A percentile compares a stretch with the other conserved stretches of the same genome.
These are phyloP conservation scores for Vireo altiloquus DNA, from an alignment of 2,113 vertebrate species.

Conservation along the genomic window DNA sequence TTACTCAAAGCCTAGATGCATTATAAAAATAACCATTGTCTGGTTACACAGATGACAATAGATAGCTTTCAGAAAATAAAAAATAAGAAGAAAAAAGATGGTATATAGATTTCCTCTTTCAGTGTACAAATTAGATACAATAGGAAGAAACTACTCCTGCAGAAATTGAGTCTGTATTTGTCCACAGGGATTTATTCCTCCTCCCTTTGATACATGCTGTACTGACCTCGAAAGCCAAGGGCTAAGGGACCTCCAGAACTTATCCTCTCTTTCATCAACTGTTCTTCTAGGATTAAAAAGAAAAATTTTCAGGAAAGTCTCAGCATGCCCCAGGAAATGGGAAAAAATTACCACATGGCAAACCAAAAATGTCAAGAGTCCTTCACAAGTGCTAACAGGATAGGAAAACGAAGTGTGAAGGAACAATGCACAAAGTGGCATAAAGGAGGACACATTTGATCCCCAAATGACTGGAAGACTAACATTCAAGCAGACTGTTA, in stretches of 20 bases:
- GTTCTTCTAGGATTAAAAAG: not conserved
- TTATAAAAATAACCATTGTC: not conserved
- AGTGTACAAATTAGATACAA: not conserved
- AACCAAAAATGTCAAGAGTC: slow-evolving; percentile 9
- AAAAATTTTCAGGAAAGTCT: not conserved
- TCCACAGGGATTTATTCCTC: not conserved
- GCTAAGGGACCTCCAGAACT: not conserved
- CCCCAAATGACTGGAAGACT: slow-evolving; percentile 17
- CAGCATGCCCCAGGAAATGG: not conserved
- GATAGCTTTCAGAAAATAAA: not conserved
- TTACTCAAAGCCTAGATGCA: not conserved
- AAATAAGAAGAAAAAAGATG: not conserved
- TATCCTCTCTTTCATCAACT: not conserved
- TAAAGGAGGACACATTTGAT: slow-evolving; percentile 17
- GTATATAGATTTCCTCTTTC: not conserved
- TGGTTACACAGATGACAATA: not conserved
- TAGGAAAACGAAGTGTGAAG: slow-evolving; percentile 17
- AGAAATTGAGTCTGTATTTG: not conserved
- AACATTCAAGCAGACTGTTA: not conserved
- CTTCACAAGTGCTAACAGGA: not conserved
- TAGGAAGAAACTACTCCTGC: not conserved
- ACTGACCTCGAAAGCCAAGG: not conserved
- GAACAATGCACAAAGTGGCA: not conserved
- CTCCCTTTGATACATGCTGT: not conserved
- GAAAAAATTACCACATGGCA: not conserved